Base-by-base conservation (phyloP, 2,113 vertebrate genomes). In the Athene noctua region DNA sequence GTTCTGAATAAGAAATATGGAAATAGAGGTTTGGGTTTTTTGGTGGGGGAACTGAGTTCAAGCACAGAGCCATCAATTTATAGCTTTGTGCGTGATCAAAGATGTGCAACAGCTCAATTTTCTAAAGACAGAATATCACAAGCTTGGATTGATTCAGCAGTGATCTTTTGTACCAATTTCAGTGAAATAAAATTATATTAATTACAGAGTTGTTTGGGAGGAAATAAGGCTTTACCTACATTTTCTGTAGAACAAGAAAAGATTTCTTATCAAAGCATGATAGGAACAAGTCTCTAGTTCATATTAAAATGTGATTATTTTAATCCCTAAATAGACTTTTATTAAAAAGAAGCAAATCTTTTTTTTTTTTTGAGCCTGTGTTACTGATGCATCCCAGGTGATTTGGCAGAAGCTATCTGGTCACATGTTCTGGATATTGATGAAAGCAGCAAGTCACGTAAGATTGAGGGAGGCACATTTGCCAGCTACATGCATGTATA, bases 401-500 rank as follows among this genome's bases (percentile, higher is more conserved):
- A 15, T 57, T 61, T 86, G 44, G 13, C 62, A 51, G 52, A 59
- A 80, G 15, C 1, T 4, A 13, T 6, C 36, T 46, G 26, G 0
- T 29, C 29, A 25, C n/a, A 4, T 54, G 32, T 49, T 72, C 3
- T 11, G n/a, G 16, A 36, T 71, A 5, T 18, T 54, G 57, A 54
- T 9, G 52, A 62, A 54, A 68, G 15, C n/a, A 63, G 27, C 4
- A 34, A 49, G 9, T 42, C 65, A 23, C 1, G 5, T 32, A 30
- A 44, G 21, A 26, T 6, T 78, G 51, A 30, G 13, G 61, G 47
- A 62, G 25, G 9, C 13, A 2, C 47, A 62, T 63, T 15, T 5
- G 16, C 26, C 10, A 61, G 38, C 16, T 38, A 7, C 1, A 3
- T 1, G 5, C 3, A 2, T 10, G 7, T 26, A 14, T 58, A 32